Conservation (phyloP, 2,888 invertebrate species). For the Clanis bilineata region DNA sequence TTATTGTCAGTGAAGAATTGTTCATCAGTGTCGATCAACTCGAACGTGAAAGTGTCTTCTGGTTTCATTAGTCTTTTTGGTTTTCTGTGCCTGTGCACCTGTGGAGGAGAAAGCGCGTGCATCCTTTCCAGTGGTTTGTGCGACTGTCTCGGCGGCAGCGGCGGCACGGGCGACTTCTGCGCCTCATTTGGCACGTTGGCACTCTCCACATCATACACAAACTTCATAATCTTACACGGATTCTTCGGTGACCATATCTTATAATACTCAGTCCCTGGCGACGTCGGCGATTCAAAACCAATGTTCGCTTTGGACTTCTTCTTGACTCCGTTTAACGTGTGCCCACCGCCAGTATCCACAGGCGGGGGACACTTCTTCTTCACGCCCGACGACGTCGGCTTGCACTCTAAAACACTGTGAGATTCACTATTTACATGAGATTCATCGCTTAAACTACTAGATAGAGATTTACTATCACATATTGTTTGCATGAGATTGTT, state of each 20-base stretch:
- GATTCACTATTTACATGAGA: constrained; percentile 78
- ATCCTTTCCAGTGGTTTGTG: constrained; percentile 91
- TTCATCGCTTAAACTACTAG: constrained; percentile 69
- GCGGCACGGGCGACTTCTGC: constrained; percentile 86
- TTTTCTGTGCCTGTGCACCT: constrained; percentile 86
- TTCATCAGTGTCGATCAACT: constrained; percentile 92
- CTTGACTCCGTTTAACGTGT: constrained; percentile 81
- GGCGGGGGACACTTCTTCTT: constrained; percentile 82
- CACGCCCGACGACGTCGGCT: constrained; percentile 71
- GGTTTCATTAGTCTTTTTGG: constrained; percentile 84
- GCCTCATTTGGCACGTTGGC: constrained; percentile 71
- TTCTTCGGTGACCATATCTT: constrained; percentile 86
- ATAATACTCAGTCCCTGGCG: constrained; percentile 84
- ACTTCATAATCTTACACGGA: constrained; percentile 81
- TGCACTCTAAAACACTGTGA: constrained; percentile 62
- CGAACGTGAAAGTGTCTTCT: constrained; percentile 92
- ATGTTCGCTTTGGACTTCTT: constrained; percentile 84
- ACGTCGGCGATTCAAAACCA: constrained; percentile 79
- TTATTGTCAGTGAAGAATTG: constrained; percentile 78
- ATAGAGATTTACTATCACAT: constrained; percentile 79
- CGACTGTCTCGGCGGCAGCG: constrained; percentile 86
- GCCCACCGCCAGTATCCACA: constrained; percentile 77
- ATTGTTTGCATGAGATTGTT: constrained; percentile 69
- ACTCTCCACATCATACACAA: constrained; percentile 77
- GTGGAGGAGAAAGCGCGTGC: constrained; percentile 86